Conservation (phyloP, 2,888 invertebrate species). For the Hydroisotoma schaefferi region DNA sequence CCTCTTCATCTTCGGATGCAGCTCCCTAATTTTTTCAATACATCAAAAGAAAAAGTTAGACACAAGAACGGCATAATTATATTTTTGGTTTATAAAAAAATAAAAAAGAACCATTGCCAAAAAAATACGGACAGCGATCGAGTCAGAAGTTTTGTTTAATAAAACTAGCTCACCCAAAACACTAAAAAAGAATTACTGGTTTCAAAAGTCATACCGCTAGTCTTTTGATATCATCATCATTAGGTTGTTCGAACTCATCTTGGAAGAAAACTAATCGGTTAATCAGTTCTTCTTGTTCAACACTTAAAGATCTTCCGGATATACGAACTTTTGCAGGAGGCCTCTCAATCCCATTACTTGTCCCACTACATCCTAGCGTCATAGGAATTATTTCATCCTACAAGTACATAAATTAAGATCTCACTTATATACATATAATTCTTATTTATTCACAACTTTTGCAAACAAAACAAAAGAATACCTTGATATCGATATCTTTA, state of each 20-base stretch:
- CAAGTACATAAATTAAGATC: neutral
- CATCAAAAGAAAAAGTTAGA: slow-evolving; percentile 44
- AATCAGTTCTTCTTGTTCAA: slow-evolving; percentile 90
- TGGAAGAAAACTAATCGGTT: slow-evolving; percentile 94
- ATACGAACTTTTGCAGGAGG: slow-evolving; percentile 8
- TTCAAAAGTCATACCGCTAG: slow-evolving; percentile 64
- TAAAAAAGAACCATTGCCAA: no score
- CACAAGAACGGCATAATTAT: slow-evolving; percentile 18
- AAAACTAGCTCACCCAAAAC: no score
- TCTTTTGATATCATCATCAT: slow-evolving; percentile 87
- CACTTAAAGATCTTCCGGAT: slow-evolving; percentile 54
- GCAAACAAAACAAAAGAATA: no score
- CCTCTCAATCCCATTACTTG: neutral
- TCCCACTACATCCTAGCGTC: neutral
- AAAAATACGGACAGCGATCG: no score
- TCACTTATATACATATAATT: no score
- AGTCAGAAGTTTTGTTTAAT: slow-evolving; percentile 28
- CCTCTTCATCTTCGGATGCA: no score
- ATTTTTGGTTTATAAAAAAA: no score
- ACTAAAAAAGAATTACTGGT: no score
- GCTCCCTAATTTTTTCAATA: no score
- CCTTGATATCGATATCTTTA: slow-evolving; percentile 34
- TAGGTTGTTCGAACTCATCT: slow-evolving; percentile 94
- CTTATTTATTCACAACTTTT: no score
- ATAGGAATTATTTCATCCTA: slow-evolving; percentile 4